Conservation (phyloP, 2,888 invertebrate species). For the Camponotus fellah region DNA sequence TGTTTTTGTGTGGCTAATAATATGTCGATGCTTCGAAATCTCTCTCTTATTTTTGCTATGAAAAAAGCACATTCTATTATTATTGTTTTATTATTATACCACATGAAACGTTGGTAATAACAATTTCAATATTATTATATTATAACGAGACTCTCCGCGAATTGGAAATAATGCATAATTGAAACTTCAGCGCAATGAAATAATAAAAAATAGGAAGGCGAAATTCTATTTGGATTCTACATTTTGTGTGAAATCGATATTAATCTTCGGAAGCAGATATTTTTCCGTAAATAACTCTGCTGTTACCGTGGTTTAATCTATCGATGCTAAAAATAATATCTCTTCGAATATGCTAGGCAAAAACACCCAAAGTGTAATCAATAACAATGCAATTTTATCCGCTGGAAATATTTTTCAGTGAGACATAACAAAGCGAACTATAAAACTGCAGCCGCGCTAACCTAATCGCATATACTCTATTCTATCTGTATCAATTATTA, state of each 20-base stretch:
- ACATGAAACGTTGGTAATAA: not conserved
- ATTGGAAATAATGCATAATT: not conserved
- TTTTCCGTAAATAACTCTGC: constrained; percentile 33
- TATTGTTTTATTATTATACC: not conserved
- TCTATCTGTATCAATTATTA: not conserved
- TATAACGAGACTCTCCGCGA: not conserved
- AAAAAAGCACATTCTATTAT: not conserved
- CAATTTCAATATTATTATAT: not conserved
- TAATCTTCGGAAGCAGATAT: constrained; percentile 19
- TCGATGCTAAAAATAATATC: constrained; percentile 17
- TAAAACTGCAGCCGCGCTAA: constrained; percentile 24
- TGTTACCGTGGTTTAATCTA: constrained; percentile 37
- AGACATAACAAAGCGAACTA: constrained; percentile 37
- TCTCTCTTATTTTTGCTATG: not conserved
- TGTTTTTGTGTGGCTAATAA: not conserved
- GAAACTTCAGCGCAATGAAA: not conserved
- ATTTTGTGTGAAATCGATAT: constrained; percentile 15
- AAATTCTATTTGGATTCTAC: constrained; percentile 10
- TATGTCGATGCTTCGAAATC: not conserved
- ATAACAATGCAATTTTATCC: constrained; percentile 44
- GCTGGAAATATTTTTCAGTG: constrained; percentile 23
- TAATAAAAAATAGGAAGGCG: not conserved
- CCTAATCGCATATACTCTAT: constrained; percentile 6
- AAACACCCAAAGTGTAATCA: constrained; percentile 37
- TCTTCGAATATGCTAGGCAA: constrained; percentile 24